These are phyloP conservation scores for Haliclystus octoradiatus DNA, from an alignment of 30 jellyfish, hydroid and myxozoan genomes.

Conservation along the genomic window DNA sequence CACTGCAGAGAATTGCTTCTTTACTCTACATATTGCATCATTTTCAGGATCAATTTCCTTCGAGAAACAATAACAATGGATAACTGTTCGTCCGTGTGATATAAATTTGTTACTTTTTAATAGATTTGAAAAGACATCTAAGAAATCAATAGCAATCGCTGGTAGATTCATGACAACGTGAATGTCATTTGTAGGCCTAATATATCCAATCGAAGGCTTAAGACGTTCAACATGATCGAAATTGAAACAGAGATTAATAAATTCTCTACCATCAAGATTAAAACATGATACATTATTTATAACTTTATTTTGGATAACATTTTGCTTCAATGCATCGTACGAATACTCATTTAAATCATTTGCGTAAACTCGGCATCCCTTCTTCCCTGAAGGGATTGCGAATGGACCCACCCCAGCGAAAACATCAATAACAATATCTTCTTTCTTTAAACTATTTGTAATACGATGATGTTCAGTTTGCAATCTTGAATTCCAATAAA, in stretches of 20 bases:
- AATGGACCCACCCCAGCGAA: slow-evolving; percentile 99
- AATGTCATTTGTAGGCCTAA: background rate
- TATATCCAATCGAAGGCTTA: background rate
- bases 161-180: slow-evolving; percentile 96
- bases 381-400: slow-evolving; percentile 89
- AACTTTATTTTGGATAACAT: slow-evolving; percentile 49
- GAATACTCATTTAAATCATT: slow-evolving; percentile 82
- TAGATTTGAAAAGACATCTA: slow-evolving; percentile 33
- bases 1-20: slow-evolving; percentile 10
- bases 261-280: slow-evolving; percentile 75
- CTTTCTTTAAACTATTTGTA: slow-evolving; percentile 30
- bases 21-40: slow-evolving; percentile 44
- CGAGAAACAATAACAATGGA: slow-evolving; percentile 87
- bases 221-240: background rate
- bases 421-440: slow-evolving; percentile 82
- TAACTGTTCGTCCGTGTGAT: background rate
- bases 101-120: background rate
- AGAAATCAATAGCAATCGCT: slow-evolving; percentile 70
- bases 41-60: slow-evolving; percentile 39
- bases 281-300: slow-evolving; percentile 10
- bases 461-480: slow-evolving; percentile 83
- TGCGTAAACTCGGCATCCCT: slow-evolving; percentile 71
- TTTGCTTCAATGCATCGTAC: slow-evolving; percentile 43
- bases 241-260: slow-evolving; percentile 3
- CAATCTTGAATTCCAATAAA: slow-evolving; percentile 93